These are phyloP conservation scores for Dinocampus coccinellae DNA, from an alignment of 2,888 invertebrate species.

Conservation along the genomic window DNA sequence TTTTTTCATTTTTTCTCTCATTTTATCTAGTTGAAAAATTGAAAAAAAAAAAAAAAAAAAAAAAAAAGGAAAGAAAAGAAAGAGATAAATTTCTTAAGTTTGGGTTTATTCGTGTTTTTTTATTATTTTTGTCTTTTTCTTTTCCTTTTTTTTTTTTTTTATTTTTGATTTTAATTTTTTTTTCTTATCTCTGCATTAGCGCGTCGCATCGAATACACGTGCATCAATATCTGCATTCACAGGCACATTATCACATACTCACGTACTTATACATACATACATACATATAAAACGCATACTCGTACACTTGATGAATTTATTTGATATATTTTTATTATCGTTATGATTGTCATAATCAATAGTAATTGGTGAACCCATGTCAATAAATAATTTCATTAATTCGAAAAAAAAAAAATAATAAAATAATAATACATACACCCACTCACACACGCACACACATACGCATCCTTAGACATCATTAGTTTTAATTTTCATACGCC, in stretches of 20 bases:
- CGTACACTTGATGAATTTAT: no score
- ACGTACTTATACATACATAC: background rate
- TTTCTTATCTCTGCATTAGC: slow-evolving; percentile 9
- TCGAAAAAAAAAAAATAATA: no score
- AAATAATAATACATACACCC: background rate
- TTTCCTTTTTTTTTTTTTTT: no score
- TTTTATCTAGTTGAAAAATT: slow-evolving; percentile 50
- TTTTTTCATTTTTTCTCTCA: slow-evolving; percentile 63
- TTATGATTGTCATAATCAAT: background rate
- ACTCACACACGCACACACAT: background rate
- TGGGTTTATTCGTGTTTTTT: no score
- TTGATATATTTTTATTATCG: background rate
- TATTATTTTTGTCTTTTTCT: no score
- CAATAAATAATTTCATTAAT: no score
- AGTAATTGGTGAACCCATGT: background rate
- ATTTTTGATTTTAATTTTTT: no score
- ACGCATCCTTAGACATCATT: slow-evolving; percentile 3
- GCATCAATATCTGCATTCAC: no score
- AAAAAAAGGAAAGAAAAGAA: slow-evolving; percentile 23
- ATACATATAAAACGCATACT: no score
- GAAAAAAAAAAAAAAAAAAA: slow-evolving; percentile 30
- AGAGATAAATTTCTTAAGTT: slow-evolving; percentile 23
- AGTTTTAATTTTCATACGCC: slow-evolving; percentile 46
- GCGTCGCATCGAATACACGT: background rate
- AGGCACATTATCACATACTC: background rate